Evolutionary conservation across 2,113 vertebrate genomes (phyloP), one percentile per base, ranked within the genome.

Genomic region (Anoplopoma fimbria): DNA sequence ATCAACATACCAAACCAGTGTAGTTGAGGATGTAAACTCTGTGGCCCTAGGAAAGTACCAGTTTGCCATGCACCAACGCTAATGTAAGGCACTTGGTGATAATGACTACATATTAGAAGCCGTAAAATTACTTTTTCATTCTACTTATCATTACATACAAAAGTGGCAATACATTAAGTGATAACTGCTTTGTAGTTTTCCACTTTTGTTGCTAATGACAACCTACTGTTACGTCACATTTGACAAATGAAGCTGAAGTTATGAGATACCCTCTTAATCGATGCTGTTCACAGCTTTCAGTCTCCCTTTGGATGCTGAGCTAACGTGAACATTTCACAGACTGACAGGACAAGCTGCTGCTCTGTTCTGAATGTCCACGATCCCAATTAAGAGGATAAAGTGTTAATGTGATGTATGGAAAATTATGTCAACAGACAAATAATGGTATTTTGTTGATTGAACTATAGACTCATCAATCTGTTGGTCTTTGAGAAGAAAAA

Each of bases 401-500:
- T 29, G 6, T 27, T 29, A 27, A 58, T 29, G 25, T 58, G 55
- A 58, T 58, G 51, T 47, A 47, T 15, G 53, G 53, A 27, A 57
- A 13, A 27, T 13, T 2, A 57, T 25, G n/a, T 14, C 4, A 23
- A 21, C 21, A n/a, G 21, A 10, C 23, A 10, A 2, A 7, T n/a
- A 53, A 57, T 2, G 53, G 12, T 29, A 51, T 21, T 14, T 57
- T 14, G 53, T 57, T 57, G 14, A 27, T 29, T 40, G 36, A 40
- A 34, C 25, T 15, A 60, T 17, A 60, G 58, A 60, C 17, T 19
- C 29, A 33, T 60, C 57, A 33, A 29, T 60, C 57, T 31, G 27
- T 60, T 33, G 57, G 15, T 33, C 15, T 62, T 62, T 62, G 31
- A 62, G 17, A 68, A 47, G 38, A 45, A 45, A 67, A 67, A 67